Percentiles rank a stretch among this genome's conserved stretches.
Conservation (phyloP, 2,888 invertebrate genomes). For the Linyphia triangularis region DNA sequence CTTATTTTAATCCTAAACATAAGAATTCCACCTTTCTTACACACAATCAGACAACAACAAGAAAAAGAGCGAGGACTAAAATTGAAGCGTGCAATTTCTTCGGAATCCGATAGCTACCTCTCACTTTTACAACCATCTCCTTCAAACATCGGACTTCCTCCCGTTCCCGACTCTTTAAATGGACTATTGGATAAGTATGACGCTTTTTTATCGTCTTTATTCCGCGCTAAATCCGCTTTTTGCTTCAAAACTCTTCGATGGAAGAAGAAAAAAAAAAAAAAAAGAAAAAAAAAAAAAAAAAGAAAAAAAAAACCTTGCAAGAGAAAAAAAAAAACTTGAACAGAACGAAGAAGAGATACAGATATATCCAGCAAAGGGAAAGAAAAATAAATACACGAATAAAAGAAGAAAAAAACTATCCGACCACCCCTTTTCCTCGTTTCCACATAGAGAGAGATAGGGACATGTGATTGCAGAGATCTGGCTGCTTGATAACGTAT, state of each 20-base stretch:
- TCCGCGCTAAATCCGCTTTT: conserved; percentile 65
- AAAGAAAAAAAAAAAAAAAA: background rate
- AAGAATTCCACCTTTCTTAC: conserved; percentile 23
- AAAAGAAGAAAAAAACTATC: conserved; percentile 20
- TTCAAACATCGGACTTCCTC: conserved; percentile 36
- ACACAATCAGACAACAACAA: background rate
- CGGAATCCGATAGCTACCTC: conserved; percentile 54
- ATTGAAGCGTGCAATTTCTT: conserved; percentile 60
- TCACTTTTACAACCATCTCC: conserved; percentile 20
- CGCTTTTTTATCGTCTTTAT: conserved; percentile 60
- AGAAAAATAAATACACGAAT: conserved; percentile 38
- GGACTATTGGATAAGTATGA: conserved; percentile 67
- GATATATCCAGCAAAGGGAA: conserved; percentile 11
- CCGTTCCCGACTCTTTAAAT: conserved; percentile 33
- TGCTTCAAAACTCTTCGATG: conserved; percentile 53
- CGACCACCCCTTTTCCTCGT: conserved; percentile 9
- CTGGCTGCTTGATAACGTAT: conserved; percentile 50
- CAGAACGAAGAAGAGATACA: background rate
- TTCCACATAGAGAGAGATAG: conserved; percentile 33
- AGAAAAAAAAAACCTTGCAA: background rate
- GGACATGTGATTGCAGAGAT: conserved; percentile 61
- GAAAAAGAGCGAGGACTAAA: conserved; percentile 2
- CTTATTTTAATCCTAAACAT: conserved; percentile 35
- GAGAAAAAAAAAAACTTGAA: conserved; percentile 25
- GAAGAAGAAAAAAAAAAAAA: conserved; percentile 15